These are phyloP conservation scores for Onchidella celtica DNA, from an alignment of 2,888 invertebrate species.

Conservation along the genomic window DNA sequence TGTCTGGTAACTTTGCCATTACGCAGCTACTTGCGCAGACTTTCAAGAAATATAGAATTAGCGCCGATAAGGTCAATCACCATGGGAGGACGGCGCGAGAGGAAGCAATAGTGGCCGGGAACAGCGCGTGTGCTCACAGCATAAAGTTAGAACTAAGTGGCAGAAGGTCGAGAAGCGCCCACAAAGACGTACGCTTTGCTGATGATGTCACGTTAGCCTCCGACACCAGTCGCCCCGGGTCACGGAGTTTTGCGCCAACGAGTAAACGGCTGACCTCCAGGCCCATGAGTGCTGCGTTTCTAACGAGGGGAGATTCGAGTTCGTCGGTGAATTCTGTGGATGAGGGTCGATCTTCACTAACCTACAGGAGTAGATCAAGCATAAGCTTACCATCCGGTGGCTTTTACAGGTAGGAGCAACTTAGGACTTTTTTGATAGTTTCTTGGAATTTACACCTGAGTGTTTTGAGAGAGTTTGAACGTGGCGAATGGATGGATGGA, in stretches of 20 bases:
- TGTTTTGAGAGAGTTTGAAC: too few species aligned
- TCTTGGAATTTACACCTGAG: too few species aligned
- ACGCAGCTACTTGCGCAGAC: conserved; percentile 62
- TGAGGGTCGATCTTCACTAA: background rate
- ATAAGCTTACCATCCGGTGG: background rate
- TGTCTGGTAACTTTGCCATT: conserved; percentile 65
- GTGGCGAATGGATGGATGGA: too few species aligned
- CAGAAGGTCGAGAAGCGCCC: background rate
- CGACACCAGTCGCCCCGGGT: background rate
- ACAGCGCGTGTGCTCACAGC: conserved; percentile 25
- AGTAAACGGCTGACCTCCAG: background rate
- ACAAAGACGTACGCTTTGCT: conserved; percentile 34
- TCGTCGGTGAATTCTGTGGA: background rate
- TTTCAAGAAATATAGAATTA: conserved; percentile 55
- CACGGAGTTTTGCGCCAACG: background rate
- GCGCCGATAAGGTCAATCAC: conserved; percentile 38
- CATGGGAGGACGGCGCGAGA: conserved; percentile 46
- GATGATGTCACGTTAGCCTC: background rate
- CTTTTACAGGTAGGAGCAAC: conserved; percentile 15
- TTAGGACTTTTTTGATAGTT: too few species aligned
- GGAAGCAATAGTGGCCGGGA: conserved; percentile 37
- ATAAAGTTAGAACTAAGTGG: conserved; percentile 4
- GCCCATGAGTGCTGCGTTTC: background rate
- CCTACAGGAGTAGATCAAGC: conserved; percentile 7
- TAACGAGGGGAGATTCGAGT: conserved; percentile 1